Evolutionary conservation across 2,797 vertebrate genomes (phyloP), one percentile per base, ranked within the genome.

Genomic region (Staurois parvus): DNA sequence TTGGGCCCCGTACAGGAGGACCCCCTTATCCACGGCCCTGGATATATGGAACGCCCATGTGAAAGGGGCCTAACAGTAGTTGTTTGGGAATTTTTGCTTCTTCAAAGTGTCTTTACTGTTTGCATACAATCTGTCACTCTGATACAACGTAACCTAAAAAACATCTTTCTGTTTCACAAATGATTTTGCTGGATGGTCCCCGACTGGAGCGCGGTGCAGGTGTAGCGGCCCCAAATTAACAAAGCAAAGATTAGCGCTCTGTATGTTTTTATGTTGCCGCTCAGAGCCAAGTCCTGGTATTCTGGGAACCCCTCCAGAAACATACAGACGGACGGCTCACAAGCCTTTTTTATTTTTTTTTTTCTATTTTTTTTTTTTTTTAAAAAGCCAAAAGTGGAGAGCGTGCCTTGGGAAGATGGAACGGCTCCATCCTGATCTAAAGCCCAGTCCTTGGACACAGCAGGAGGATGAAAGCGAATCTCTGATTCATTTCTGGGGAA

Each of bases 401-500:
- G 7, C 21, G 2, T 24, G 59, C 59, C n/a, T 52, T 40, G 15
- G 24, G 32, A 59, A 70, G 56, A 52, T 70, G 66, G 70, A 67
- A 77, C 72, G 26, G 70, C 72, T 81, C 52, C 67, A 67, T 15
- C 29, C 48, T 76, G 72, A 59, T 64, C 9, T n/a, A 15, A 64
- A 76, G 72, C 79, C 66, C 67, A 64, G 73, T 37, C 72, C 17
- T 64, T 37, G 26, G 13, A 52, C 40, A 80, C 68, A 77, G 76
- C 84, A 85, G 40, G n/a, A 10, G 66, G 37, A 80, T 80, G 69
- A 82, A 86, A 86, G 84, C 48, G 32, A 74, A 45, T 11, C 7
- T 76, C 64, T 86, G 79, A 86, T 69, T 76, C 72, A 86, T 81
- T 76, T 67, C 72, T 69, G 45, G 29, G 59, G 69, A 85, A 72